phyloP scores from a whole-genome alignment of 2,113 vertebrate species.

The Petromus typicus region DNA sequence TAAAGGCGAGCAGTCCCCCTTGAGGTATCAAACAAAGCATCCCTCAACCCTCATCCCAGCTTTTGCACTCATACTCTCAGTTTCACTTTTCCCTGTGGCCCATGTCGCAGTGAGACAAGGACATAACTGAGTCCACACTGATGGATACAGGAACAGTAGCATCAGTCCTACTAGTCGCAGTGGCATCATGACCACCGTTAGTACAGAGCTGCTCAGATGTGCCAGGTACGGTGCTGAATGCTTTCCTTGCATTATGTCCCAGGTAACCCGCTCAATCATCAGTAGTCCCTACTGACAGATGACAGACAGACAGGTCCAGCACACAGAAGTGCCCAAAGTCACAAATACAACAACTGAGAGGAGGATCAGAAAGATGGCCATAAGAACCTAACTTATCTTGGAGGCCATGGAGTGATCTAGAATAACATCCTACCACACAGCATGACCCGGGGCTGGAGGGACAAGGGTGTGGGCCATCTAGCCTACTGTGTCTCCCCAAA shows the following conservation, averaged over 20 bases:
- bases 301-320: not conserved
- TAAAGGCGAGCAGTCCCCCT: not conserved
- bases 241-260: not conserved
- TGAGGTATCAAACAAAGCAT: not conserved
- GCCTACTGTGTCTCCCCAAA: not conserved
- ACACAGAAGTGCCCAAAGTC: conserved; percentile 28
- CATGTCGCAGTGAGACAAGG: not conserved
- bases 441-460: not conserved
- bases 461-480: not conserved
- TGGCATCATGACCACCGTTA: not conserved
- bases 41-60: not conserved
- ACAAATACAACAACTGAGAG: not conserved
- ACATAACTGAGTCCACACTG: not conserved
- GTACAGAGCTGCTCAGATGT: rapidly evolving
- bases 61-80: not conserved
- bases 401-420: not conserved
- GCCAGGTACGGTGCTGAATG: not conserved
- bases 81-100: not conserved
- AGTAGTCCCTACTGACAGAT: not conserved
- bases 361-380: not conserved
- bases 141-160: not conserved
- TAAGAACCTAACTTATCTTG: not conserved
- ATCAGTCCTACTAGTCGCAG: not conserved
- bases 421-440: not conserved
- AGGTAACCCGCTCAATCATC: not conserved